Conservation (phyloP, 2,888 invertebrate species). For the Gymnoscelis rufifasciata region DNA sequence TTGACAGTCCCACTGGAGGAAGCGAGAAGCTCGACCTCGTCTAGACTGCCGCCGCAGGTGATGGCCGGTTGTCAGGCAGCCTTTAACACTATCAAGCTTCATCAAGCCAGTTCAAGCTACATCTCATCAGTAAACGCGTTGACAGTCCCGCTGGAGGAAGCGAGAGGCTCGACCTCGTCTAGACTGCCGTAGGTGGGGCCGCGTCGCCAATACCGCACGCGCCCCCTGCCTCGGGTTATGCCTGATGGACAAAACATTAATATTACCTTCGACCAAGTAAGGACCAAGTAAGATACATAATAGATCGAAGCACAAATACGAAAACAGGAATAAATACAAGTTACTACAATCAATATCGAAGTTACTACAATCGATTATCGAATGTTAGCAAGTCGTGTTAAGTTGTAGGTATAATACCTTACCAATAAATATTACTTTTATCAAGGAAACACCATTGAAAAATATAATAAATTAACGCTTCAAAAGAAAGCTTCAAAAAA, state of each 20-base stretch:
- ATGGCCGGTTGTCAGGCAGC: not conserved
- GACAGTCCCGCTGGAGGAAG: slow-evolving; percentile 54
- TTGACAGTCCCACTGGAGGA: slow-evolving; percentile 58
- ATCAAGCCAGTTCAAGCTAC: slow-evolving; percentile 33
- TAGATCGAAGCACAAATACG: too few relatives aligned
- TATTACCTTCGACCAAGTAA: too few relatives aligned
- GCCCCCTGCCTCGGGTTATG: slow-evolving; percentile 75
- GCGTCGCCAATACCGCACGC: slow-evolving; percentile 64
- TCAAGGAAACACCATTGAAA: too few relatives aligned
- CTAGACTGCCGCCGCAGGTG: slow-evolving; percentile 74
- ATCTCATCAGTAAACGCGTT: slow-evolving; percentile 66
- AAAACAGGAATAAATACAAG: too few relatives aligned
- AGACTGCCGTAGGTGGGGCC: slow-evolving; percentile 83
- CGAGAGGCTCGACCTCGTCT: slow-evolving; percentile 60
- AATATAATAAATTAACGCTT: too few relatives aligned
- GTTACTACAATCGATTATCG: too few relatives aligned
- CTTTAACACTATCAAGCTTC: not conserved
- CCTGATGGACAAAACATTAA: slow-evolving; percentile 42
- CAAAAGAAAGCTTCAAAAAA: too few relatives aligned
- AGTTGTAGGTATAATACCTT: too few relatives aligned
- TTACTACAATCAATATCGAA: too few relatives aligned
- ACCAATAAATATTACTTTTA: too few relatives aligned
- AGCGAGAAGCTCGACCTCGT: slow-evolving; percentile 54
- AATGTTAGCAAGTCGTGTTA: too few relatives aligned
- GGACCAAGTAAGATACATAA: too few relatives aligned